Base-by-base conservation (phyloP, 2,888 invertebrate species). In the Amiota mariae region DNA sequence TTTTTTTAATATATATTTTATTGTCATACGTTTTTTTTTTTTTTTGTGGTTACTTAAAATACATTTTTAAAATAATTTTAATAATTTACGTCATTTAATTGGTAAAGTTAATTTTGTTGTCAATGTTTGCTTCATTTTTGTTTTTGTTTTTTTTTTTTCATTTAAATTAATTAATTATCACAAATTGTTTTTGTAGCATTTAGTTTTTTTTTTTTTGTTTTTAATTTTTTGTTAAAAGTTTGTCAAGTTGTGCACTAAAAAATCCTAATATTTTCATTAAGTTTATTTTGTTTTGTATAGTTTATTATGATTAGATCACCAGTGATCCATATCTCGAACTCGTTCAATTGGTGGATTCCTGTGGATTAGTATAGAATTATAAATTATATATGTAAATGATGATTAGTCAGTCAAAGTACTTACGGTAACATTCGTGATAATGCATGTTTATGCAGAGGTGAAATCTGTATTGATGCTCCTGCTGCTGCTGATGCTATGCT, bases 401-500 rank as follows among this genome's bases (percentile, higher is more conserved):
- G 49, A 56, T 49, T 1, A n/a, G 15, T 4, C n/a, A 56, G 8
- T 64, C 10, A 18, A 12, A 56, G 12, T 70, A 84, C 88, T 88
- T 82, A 90, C 90, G 90, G 90, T 77, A 90, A 81, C 87, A 90
- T 89, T 83, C 90, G 80, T 59, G 90, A 86, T 76, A 90, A 78
- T 13, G 89, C 87, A 77, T 89, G 88, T 76, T 89, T 89, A 74
- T 90, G 90, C 79, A 90, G 79, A 63, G 89, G 88, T 63, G 88
- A 90, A 75, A 91, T 90, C 83, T 89, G 90, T 80, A 90, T 87
- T 72, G 90, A 88, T 8, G 54, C 20, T 72, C 87, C 92, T 72
- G 89, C 88, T 8, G 67, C 54, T 72, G 87, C 92, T 89, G 91
- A 92, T 87, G 90, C 92, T 75, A 90, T 91, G 85, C 92, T 93